Conservation (phyloP, 2,113 vertebrate genomes). For the Engraulis encrasicolus region DNA sequence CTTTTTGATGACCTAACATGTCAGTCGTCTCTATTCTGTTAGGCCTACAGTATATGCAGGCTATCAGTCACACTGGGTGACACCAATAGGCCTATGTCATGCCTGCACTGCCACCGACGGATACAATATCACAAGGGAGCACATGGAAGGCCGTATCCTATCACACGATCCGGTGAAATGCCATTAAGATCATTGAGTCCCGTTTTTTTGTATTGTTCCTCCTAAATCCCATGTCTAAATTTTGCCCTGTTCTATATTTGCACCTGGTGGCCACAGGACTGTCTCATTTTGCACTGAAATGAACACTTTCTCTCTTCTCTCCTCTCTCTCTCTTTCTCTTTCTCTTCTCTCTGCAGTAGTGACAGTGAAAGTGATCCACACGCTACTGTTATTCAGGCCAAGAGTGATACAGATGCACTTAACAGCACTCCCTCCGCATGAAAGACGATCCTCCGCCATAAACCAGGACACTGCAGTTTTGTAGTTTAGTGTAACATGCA, state of each 20-base stretch:
- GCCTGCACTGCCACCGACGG: not conserved
- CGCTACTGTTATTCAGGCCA: not conserved
- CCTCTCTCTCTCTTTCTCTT: not conserved
- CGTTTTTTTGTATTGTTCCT: not conserved
- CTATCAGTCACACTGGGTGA: not conserved
- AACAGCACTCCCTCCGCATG: constrained; percentile 8
- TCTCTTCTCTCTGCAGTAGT: not conserved
- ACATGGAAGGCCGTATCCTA: not conserved
- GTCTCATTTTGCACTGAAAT: not conserved
- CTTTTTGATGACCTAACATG: not conserved
- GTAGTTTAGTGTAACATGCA: not conserved
- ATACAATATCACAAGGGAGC: not conserved
- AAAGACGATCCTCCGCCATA: not conserved
- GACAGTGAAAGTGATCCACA: constrained; percentile 5
- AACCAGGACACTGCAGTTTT: constrained; percentile 7
- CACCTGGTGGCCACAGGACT: not conserved
- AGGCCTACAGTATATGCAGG: not conserved
- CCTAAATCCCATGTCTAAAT: not conserved
- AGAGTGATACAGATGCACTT: constrained; percentile 1
- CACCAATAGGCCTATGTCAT: not conserved
- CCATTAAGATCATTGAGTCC: not conserved
- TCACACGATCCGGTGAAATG: not conserved
- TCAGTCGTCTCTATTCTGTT: not conserved
- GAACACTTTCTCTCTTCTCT: not conserved
- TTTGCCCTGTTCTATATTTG: not conserved